A percentile compares a stretch with the other conserved stretches of the same genome.
These are phyloP conservation scores for Gobiocypris rarus DNA, from an alignment of 2,113 vertebrate genomes.

Conservation along the genomic window DNA sequence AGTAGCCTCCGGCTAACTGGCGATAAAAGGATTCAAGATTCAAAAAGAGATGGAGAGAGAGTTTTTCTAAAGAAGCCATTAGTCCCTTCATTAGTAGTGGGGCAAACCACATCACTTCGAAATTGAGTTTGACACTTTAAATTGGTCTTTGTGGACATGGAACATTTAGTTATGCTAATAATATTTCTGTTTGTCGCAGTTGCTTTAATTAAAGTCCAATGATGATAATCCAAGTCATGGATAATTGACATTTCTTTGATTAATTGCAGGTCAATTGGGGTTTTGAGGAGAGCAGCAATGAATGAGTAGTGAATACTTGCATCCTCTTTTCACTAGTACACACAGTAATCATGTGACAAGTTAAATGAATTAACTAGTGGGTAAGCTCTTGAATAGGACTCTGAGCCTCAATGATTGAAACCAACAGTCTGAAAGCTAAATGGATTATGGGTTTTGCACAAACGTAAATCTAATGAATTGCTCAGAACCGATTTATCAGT, in stretches of 20 bases:
- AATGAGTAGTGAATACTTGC: constrained; percentile 35
- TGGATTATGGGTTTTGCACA: background rate
- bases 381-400: background rate
- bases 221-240: constrained; percentile 56
- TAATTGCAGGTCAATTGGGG: constrained; percentile 64
- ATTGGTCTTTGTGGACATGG: constrained; percentile 60
- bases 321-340: constrained; percentile 22
- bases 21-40: constrained; percentile 60
- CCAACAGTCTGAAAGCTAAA: constrained; percentile 2
- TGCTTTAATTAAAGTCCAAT: constrained; percentile 71
- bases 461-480: background rate
- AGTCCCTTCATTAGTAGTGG: constrained; percentile 58
- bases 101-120: constrained; percentile 53
- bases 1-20: constrained; percentile 50
- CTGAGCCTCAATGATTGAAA: background rate
- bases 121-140: constrained; percentile 66
- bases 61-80: constrained; percentile 60
- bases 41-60: background rate
- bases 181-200: constrained; percentile 65
- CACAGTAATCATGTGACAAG: background rate
- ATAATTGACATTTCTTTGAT: constrained; percentile 68
- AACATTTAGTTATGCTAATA: constrained; percentile 70
- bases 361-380: constrained; percentile 26
- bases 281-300: constrained; percentile 45
- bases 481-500: constrained; percentile 7